Evolutionary conservation across 2,113 vertebrate genomes (phyloP).

Genomic region (Zosterops lateralis): DNA sequence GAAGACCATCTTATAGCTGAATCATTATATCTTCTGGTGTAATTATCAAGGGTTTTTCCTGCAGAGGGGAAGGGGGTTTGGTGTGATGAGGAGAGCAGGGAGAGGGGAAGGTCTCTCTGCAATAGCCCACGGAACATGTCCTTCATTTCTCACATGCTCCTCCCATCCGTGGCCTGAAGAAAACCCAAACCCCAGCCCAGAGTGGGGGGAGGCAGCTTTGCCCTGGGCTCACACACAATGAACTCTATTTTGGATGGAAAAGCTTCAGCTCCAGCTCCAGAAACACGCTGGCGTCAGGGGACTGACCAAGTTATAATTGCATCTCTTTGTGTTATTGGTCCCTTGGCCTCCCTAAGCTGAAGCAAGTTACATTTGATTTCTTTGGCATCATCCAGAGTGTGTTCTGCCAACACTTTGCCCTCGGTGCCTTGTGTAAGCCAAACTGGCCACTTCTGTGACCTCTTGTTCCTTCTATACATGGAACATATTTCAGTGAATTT

Average conservation of each 20-base stretch:
- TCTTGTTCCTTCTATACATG: conserved; percentile 49
- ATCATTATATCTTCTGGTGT: neutral
- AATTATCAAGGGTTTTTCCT: neutral
- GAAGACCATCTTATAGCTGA: neutral
- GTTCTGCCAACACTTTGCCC: conserved; percentile 34
- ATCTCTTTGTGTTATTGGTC: conserved; percentile 49
- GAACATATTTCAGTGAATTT: conserved; percentile 29
- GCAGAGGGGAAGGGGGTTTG: neutral
- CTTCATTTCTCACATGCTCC: neutral
- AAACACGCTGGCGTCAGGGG: neutral
- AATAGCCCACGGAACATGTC: neutral
- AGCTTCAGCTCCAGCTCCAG: conserved; percentile 1
- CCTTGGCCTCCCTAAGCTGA: conserved; percentile 31
- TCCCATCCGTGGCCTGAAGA: neutral
- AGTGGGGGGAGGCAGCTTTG: neutral
- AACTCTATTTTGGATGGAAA: conserved; percentile 6
- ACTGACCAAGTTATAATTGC: conserved; percentile 47
- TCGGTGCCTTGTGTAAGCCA: conserved; percentile 13
- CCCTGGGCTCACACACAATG: neutral
- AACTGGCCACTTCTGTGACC: conserved; percentile 49
- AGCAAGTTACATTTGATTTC: conserved; percentile 42
- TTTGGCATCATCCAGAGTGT: neutral
- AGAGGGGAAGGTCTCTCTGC: neutral
- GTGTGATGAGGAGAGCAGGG: neutral
- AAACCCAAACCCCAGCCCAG: neutral